Percentiles rank a stretch among this genome's conserved stretches.
phyloP scores from a whole-genome alignment of 2,797 vertebrate species.

The Alcedo quadribrachys region DNA sequence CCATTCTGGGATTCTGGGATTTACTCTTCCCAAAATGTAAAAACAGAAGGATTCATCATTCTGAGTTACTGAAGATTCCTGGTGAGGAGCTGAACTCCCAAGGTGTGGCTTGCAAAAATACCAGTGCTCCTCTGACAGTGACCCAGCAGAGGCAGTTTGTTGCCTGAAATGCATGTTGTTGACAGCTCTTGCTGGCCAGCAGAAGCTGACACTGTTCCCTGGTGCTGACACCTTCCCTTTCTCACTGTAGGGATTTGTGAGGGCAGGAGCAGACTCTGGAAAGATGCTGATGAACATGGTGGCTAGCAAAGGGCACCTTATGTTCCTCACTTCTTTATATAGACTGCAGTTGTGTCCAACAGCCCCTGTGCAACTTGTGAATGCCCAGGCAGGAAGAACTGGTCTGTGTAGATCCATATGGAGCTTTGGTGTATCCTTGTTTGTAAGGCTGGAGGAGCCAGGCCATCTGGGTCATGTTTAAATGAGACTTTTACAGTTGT shows the following conservation, averaged over 20 bases:
- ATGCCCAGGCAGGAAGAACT: conserved; percentile 2
- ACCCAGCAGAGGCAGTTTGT: not conserved
- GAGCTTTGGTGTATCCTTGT: not conserved
- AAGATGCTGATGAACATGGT: conserved; percentile 15
- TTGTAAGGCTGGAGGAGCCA: not conserved
- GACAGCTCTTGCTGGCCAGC: not conserved
- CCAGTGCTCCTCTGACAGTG: not conserved
- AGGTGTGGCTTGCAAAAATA: not conserved
- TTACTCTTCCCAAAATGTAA: not conserved
- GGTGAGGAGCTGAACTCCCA: not conserved
- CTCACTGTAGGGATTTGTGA: not conserved
- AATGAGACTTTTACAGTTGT: not conserved
- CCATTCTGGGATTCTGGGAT: not conserved
- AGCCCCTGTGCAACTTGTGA: not conserved
- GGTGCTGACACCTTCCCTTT: not conserved
- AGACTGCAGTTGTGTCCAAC: not conserved
- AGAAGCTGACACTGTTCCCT: not conserved
- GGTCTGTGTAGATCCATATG: not conserved
- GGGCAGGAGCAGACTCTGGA: not conserved
- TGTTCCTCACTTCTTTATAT: conserved; percentile 37
- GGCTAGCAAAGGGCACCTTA: conserved; percentile 42
- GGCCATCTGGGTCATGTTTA: not conserved
- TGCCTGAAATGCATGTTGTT: not conserved
- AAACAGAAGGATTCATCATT: not conserved
- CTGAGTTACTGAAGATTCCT: not conserved